Evolutionary conservation across 37 sponge, comb jelly and placozoan genomes (phyloP), one percentile per base, ranked within the genome.

Genomic region (Hexactinellida sp.): DNA sequence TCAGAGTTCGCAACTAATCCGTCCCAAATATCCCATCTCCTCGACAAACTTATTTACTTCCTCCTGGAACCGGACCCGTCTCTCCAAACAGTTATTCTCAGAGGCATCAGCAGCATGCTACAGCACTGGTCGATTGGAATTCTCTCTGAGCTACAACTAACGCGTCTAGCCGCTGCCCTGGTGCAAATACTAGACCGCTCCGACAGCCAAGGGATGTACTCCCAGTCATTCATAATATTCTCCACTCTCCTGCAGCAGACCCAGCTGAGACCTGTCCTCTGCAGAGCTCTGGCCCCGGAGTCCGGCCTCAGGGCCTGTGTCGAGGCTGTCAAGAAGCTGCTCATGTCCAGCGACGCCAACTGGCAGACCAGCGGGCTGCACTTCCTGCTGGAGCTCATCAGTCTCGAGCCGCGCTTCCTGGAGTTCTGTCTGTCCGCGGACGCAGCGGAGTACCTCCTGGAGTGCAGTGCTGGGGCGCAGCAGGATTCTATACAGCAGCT

Each of bases 101-200:
- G 30, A 63, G 76, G 76, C 1, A 63, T n/a, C 76, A 63, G 76
- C 34, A 63, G 28, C 76, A n/a, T 63, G 76, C 34, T 63, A 10
- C 76, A 63, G 34, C 76, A 63, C 76, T 63, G 76, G 76, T 25
- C 76, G 34, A n/a, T 63, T n/a, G 76, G 30, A n/a, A 63, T 63
- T n/a, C 76, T 63, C 76, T 63, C 76, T 21, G 76, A 63, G 76
- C 13, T 63, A 10, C 76, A 63, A 28, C 34, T 63, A 10, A 63
- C 76, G 3, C 76, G 76, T 5, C 76, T 63, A 10, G 13, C 32
- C 34, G 3, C 76, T 25, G 76, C 76, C 3, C 76, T 63, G 3
- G 30, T 63, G 5, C 76, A 63, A 10, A 63, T 63, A 10, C 25
- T 63, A 63, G 76, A 63, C 34, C 25, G 30, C 25, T 63, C 76